Percentiles rank a stretch among this genome's conserved stretches.
These are phyloP conservation scores for Pyrochroa serraticornis DNA, from an alignment of 2,888 invertebrate genomes.

Conservation along the genomic window DNA sequence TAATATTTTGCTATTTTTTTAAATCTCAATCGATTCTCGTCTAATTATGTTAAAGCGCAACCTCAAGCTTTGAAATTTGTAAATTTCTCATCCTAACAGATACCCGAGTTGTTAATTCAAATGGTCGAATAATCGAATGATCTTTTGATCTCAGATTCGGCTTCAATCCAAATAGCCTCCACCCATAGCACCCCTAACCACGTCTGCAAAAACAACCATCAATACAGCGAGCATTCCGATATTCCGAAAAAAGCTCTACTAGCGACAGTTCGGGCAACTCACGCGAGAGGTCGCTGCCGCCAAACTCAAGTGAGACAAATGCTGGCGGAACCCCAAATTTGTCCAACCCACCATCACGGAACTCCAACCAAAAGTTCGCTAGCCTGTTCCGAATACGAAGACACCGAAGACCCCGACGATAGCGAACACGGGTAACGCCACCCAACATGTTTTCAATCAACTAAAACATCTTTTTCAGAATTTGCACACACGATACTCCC, in stretches of 20 bases:
- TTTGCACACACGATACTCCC: conserved; percentile 73
- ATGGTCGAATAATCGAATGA: not conserved
- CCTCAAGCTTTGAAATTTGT: too few relatives aligned
- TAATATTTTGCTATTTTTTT: too few relatives aligned
- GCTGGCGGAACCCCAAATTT: conserved; percentile 62
- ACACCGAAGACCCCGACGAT: conserved; percentile 67
- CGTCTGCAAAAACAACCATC: conserved; percentile 42
- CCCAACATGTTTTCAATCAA: conserved; percentile 49
- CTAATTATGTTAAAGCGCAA: too few relatives aligned
- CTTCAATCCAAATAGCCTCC: conserved; percentile 48
- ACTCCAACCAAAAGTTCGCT: conserved; percentile 57
- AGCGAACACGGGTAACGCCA: conserved; percentile 57
- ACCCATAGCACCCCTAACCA: conserved; percentile 47
- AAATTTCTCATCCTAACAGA: too few relatives aligned
- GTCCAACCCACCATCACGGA: conserved; percentile 48
- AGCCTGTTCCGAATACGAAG: conserved; percentile 61
- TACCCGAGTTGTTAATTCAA: too few relatives aligned
- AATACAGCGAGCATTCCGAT: conserved; percentile 45
- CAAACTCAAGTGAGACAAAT: conserved; percentile 52
- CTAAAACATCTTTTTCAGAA: conserved; percentile 41
- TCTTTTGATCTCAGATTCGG: conserved; percentile 42
- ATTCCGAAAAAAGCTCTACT: conserved; percentile 53
- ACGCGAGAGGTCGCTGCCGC: conserved; percentile 52
- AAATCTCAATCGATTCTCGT: too few relatives aligned
- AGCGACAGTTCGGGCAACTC: conserved; percentile 54